Conservation (phyloP, 2,113 vertebrate species). For the Charina bottae region DNA sequence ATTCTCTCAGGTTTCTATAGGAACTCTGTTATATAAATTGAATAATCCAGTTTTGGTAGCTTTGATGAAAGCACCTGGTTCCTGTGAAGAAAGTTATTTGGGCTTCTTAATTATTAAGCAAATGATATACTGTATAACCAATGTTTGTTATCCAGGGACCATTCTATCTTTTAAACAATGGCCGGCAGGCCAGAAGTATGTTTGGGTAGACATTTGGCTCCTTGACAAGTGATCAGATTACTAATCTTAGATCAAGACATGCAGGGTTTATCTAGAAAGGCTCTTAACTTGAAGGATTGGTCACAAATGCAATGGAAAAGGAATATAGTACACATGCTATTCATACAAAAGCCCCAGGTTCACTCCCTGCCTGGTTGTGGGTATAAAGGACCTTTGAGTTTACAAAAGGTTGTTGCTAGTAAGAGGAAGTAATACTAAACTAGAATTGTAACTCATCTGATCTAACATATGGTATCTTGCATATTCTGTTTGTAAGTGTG, state of each 20-base stretch:
- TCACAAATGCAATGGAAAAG: neutral
- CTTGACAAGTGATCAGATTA: neutral
- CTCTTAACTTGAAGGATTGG: neutral
- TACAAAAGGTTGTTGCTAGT: neutral
- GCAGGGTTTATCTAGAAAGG: neutral
- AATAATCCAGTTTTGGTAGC: neutral
- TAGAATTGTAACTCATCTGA: neutral
- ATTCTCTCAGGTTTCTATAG: neutral
- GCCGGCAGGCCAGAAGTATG: neutral
- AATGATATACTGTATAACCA: too few relatives aligned
- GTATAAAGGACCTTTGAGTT: neutral
- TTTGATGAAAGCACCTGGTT: neutral
- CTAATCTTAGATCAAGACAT: neutral
- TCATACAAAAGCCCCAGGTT: neutral
- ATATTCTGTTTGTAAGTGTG: neutral
- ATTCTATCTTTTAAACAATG: neutral
- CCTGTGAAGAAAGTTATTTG: neutral
- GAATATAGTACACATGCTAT: neutral
- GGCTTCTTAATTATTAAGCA: neutral
- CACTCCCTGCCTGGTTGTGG: neutral
- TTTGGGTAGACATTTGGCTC: neutral
- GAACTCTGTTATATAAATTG: neutral
- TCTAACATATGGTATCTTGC: neutral
- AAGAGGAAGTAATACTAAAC: neutral
- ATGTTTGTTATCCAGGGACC: neutral